Evolutionary conservation across 2,113 vertebrate species (phyloP), one percentile per base, ranked within the genome.

Genomic region (Drymodes brunneopygia): DNA sequence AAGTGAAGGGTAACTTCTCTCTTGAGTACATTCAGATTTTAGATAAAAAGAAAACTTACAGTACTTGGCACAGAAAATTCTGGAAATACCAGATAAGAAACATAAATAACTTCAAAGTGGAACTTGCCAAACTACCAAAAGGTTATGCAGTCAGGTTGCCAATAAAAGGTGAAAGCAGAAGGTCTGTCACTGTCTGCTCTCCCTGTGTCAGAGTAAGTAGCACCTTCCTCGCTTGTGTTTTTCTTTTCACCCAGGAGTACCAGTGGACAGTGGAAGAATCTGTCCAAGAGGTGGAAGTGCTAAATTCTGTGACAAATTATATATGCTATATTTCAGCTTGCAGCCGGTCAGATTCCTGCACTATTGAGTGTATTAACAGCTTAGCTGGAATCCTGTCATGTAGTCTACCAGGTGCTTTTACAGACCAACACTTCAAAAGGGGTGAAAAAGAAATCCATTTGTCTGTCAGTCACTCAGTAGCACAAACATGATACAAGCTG

Each of bases 301-400:
- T 93, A 90, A 77, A 65, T 92, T 95, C 71, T 88, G 40, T 66
- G 70, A 54, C 42, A 95, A 83, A 92, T 94, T 88, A 53, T 86
- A 75, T 88, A 86, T 2, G 3, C 19, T 79, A 36, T 81, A 44
- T 54, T 92, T 71, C 74, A 92, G 31, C 53, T 94, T 3, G 2
- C 81, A 90, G 87, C 57, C 70, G 66, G 13, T 91, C 92, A 95
- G 36, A 94, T 95, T 95, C 78, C 57, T 94, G 58, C 2, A 5
- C 69, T 93, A 73, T 86, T 95, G 54, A 81, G 74, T 21, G 6
- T 72, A 94, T 93, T 95, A 96, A 65, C 86, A 94, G 86, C 86
- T 95, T 94, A 92, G 82, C 57, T 95, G 85, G 80, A 95, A 77
- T 95, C 45, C 54, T 96, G 65, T 90, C 83, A 83, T 86, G 71